phyloP scores from a whole-genome alignment of 2,797 vertebrate genomes.

The Pogonophryne albipinna region DNA sequence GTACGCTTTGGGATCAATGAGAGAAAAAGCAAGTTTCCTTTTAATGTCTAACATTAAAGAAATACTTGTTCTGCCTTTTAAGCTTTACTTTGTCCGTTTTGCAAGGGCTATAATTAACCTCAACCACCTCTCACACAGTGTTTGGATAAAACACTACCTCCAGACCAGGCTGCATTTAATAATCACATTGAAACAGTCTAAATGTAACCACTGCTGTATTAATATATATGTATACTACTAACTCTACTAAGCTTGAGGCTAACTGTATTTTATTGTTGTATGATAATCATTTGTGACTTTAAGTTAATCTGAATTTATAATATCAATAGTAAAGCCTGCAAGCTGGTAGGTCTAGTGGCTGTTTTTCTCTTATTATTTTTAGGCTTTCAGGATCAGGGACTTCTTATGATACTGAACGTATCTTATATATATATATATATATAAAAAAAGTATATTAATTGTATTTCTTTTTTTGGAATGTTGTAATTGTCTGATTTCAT shows the following conservation, averaged over 20 bases:
- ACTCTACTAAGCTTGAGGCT: neutral
- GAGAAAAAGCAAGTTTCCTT: neutral
- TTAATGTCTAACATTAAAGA: constrained; percentile 1
- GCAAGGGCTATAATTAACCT: neutral
- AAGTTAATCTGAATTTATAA: neutral
- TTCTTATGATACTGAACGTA: too few species aligned
- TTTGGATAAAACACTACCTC: neutral
- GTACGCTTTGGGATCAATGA: neutral
- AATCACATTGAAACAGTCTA: neutral
- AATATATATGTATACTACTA: neutral
- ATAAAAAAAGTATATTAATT: too few species aligned
- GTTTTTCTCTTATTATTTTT: too few species aligned
- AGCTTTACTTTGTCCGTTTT: neutral
- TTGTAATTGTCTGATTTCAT: too few species aligned
- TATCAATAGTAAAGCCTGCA: neutral
- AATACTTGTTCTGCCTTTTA: neutral
- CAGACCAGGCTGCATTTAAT: neutral
- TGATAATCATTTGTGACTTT: neutral
- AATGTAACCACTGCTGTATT: neutral
- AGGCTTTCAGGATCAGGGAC: too few species aligned
- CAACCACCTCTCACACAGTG: neutral
- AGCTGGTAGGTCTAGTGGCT: too few species aligned
- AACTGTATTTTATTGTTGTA: neutral
- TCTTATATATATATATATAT: too few species aligned
- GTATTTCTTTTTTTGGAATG: too few species aligned